Base-by-base conservation (phyloP, 2,888 invertebrate species). In the Incurvaria masculella region DNA sequence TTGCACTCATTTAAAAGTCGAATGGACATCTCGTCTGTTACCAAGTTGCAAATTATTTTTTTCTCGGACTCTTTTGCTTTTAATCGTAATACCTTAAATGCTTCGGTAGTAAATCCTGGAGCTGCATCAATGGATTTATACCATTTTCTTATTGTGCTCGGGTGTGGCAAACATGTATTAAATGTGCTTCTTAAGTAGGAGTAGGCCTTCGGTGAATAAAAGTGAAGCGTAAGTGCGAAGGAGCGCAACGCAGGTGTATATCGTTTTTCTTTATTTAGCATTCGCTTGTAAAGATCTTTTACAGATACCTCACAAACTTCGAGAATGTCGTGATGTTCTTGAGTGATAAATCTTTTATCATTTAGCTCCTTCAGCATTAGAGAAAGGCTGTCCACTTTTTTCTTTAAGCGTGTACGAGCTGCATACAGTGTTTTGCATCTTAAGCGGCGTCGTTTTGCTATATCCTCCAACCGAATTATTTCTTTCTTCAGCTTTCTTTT, bases 11-110 rank as follows among this genome's bases (percentile, higher is more conserved):
- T 51, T 48, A 57, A 52, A 46, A 51, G 49, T 5, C 56, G 48
- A 21, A 60, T 56, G 6, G 57, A 46, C 55, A 62, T 59, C 54
- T 60, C 58, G 49, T 61, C 56, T 18, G 56, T 48, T 21, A 59
- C 48, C 14, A 61, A 46, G 20, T 49, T 42, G 45, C 57, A 58
- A 45, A 54, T 20, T 18, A 57, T 42, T 42, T 46, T 51, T 38
- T 55, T 43, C 20, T 49, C 42, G 26, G 47, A 44, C 46, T 19
- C 17, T 18, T 51, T n/a, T 6, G 26, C 46, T 33, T 55, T 53
- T 20, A 21, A 19, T 45, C 55, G 51, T 44, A 61, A 51, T n/a
- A 51, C 21, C 2, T 45, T n/a, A 47, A 61, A 56, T 14, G 57
- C 52, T 53, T 58, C 56, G 16, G 49, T 46, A 14, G 57, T 57